Evolutionary conservation across 2,797 vertebrate genomes (phyloP), one percentile per base, ranked within the genome.

Genomic region (Tauraco hartlaubi): DNA sequence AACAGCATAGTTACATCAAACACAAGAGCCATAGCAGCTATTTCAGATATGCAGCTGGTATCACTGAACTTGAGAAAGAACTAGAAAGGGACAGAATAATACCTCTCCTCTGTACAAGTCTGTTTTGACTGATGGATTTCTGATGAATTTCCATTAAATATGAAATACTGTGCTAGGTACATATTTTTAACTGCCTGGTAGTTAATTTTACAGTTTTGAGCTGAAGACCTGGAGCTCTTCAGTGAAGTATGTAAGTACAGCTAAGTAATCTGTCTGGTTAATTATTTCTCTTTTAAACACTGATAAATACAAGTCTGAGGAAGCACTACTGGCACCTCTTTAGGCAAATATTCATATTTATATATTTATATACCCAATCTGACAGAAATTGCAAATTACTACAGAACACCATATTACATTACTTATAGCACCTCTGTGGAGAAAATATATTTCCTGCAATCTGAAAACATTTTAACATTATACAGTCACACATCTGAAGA

Each of bases 61-160:
- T 31, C 56, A 43, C 43, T 9, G 48, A 90, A 41, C 52, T 78
- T 6, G 9, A 92, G 86, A 92, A 94, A 56, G 59, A 88, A 10
- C 51, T 29, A 52, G 73, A 83, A 85, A 52, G 81, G 9, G 66
- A 44, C 35, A 73, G 58, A 80, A 76, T 26, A 78, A 59, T 90
- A 72, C 35, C 81, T 73, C 62, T 75, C n/a, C 39, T 73, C 67
- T 28, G 12, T 37, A n/a, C 8, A 62, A 48, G 28, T 69, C 82
- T 79, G 31, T n/a, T 90, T 51, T 88, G 93, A 95, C 46, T 58
- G 88, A 94, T 85, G 85, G 73, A 58, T 61, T 96, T 54, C 93
- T 94, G 88, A 97, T 87, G 61, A 87, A 77, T 90, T 88, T 77
- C 88, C 85, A 96, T 90, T 96, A 94, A 95, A 94, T 84, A 92